phyloP scores from a whole-genome alignment of 2,113 vertebrate species.

The Oryzias javanicus region DNA sequence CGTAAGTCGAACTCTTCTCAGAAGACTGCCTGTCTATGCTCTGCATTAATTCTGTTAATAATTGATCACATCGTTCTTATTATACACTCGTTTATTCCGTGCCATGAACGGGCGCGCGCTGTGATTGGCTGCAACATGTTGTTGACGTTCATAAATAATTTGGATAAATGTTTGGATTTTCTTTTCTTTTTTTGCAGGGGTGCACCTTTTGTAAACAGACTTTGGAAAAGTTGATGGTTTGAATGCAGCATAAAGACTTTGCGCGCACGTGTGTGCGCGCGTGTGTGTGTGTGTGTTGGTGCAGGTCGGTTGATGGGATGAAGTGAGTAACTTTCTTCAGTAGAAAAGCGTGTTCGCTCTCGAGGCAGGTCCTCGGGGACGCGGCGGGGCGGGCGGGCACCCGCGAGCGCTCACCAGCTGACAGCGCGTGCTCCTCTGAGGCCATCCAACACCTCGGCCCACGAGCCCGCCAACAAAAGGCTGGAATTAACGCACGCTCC shows the following conservation, averaged over 20 bases:
- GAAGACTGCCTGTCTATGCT: slow-evolving; percentile 43
- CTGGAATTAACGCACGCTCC: slow-evolving; percentile 84
- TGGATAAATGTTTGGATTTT: slow-evolving; percentile 22
- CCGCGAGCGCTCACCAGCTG: slow-evolving; percentile 96
- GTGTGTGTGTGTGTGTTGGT: slow-evolving; percentile 25
- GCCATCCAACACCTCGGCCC: slow-evolving; percentile 86
- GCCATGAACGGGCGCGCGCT: slow-evolving; percentile 19
- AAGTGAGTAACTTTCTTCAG: slow-evolving; percentile 50
- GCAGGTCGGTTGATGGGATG: slow-evolving; percentile 13
- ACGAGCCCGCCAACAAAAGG: slow-evolving; percentile 82
- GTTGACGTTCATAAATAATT: slow-evolving; percentile 71
- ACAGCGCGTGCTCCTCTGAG: slow-evolving; percentile 92
- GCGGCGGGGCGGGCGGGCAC: slow-evolving; percentile 69
- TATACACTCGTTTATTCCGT: slow-evolving; percentile 68
- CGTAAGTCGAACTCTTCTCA: slow-evolving; percentile 58
- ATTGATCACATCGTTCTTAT: slow-evolving; percentile 70
- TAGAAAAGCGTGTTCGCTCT: slow-evolving; percentile 74
- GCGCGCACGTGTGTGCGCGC: neutral
- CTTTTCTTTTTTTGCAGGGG: no score
- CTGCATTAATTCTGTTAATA: slow-evolving; percentile 70
- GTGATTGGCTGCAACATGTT: slow-evolving; percentile 68
- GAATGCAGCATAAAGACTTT: no score
- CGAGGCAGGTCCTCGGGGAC: slow-evolving; percentile 84
- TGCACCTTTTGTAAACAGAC: no score
- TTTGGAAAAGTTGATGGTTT: no score